A percentile compares a stretch with the other conserved stretches of the same genome.
phyloP scores from a whole-genome alignment of 2,113 vertebrate species.

The Syrrhaptes paradoxus region DNA sequence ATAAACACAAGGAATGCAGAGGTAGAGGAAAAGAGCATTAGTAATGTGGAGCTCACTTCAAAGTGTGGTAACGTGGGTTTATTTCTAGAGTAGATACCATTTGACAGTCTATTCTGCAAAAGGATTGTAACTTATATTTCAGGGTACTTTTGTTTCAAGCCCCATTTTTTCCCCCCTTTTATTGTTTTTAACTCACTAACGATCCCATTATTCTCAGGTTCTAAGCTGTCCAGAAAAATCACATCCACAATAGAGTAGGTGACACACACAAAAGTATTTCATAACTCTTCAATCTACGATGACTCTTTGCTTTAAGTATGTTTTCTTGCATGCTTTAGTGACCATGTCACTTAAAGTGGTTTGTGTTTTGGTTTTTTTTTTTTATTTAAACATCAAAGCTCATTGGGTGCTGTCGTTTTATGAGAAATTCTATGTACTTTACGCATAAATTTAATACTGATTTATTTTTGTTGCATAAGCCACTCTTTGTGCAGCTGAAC shows the following conservation, averaged over 20 bases:
- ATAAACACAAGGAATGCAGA: neutral
- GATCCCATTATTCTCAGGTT: neutral
- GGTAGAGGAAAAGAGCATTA: neutral
- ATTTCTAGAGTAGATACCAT: neutral
- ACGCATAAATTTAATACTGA: neutral
- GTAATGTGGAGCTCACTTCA: neutral
- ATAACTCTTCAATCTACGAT: neutral
- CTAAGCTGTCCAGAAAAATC: neutral
- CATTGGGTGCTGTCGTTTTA: accelerated
- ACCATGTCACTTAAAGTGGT: neutral
- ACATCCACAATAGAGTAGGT: neutral
- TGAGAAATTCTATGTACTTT: neutral
- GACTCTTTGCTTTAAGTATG: neutral
- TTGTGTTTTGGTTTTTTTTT: neutral
- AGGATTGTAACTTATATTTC: neutral
- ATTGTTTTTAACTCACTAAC: neutral
- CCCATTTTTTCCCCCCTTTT: neutral
- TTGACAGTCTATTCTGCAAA: neutral
- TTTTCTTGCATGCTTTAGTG: neutral
- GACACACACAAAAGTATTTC: neutral
- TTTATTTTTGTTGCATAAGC: neutral
- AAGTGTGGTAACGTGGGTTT: neutral
- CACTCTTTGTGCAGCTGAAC: neutral
- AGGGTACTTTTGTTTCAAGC: neutral
- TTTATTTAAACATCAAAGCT: neutral